Base-by-base conservation (phyloP, 2,888 invertebrate species). In the Saturnia pavonia region DNA sequence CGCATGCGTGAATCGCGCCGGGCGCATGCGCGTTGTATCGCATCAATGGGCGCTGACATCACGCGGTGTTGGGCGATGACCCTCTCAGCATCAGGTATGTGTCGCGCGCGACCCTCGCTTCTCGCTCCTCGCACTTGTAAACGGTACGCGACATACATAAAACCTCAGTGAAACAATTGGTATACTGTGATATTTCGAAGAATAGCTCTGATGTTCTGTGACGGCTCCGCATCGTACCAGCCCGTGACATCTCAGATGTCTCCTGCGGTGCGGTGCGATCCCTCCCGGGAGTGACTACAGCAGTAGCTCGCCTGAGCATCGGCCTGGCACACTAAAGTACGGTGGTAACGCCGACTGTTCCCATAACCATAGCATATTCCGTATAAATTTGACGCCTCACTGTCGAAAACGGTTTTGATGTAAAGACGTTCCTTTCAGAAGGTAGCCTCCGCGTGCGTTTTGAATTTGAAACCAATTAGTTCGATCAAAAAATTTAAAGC, bases 1-100 rank as follows among this genome's bases (percentile, higher is more conserved):
- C 70, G 69, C 66, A 66, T 68, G 79, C 74, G 77, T 69, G 73
- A 67, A 60, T 67, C 48, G 0, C 67, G 63, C 68, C 48, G 0
- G 63, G 70, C 83, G 82, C 84, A 78, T 74, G 82, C 81, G 83
- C 76, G 74, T 43, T 68, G 71, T 51, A 42, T 69, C 72, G 73
- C 74, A 73, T 78, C 77, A 78, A 79, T 75, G 77, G 71, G 72
- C 74, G 75, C 76, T 72, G 74, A 72, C 75, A 74, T 74, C 75
- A 71, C 72, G 77, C 74, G 72, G 73, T 73, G 14, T 60, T 69
- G 71, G 80, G 80, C 81, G 78, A 74, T 73, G 75, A 75, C 78
- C 73, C 72, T 74, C 68, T 70, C 76, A 69, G 72, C 75, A 72
- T 67, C 79, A 77, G 77, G 77, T 76, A 74, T 68, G 68, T 71